A percentile compares a stretch with the other conserved stretches of the same genome.
Evolutionary conservation across 2,113 vertebrate genomes (phyloP).

Genomic region (Daboia siamensis): DNA sequence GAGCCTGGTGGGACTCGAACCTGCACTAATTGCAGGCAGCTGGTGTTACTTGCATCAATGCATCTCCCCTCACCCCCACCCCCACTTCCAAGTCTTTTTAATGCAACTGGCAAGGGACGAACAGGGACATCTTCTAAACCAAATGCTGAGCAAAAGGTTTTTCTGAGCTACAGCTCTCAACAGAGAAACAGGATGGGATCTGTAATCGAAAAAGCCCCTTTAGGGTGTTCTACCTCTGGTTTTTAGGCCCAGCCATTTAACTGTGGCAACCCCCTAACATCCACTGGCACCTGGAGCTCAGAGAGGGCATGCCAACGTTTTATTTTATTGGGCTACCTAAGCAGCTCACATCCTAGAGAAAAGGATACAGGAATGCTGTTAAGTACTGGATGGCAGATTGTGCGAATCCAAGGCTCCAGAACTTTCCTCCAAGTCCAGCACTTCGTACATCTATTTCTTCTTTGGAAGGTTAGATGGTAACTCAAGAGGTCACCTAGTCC

Average conservation of each 20-base stretch:
- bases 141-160: background rate
- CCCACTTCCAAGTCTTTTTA: background rate
- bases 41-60: no score
- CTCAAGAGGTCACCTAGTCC: background rate
- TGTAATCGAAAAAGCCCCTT: background rate
- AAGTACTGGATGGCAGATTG: background rate
- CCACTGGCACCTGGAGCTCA: background rate
- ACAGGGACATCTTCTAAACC: background rate
- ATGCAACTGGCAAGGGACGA: background rate
- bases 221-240: no score
- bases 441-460: background rate
- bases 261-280: background rate
- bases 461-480: background rate
- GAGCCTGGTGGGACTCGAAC: no score
- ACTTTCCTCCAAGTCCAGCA: background rate
- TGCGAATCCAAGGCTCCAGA: background rate
- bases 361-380: background rate
- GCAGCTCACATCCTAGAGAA: background rate
- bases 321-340: background rate
- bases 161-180: background rate
- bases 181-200: background rate
- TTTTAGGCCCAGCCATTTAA: background rate
- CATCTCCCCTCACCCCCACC: background rate
- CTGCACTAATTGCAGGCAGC: no score
- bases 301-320: background rate